Evolutionary conservation across 2,797 vertebrate species (phyloP).

Genomic region (Hafferia zeledoni): DNA sequence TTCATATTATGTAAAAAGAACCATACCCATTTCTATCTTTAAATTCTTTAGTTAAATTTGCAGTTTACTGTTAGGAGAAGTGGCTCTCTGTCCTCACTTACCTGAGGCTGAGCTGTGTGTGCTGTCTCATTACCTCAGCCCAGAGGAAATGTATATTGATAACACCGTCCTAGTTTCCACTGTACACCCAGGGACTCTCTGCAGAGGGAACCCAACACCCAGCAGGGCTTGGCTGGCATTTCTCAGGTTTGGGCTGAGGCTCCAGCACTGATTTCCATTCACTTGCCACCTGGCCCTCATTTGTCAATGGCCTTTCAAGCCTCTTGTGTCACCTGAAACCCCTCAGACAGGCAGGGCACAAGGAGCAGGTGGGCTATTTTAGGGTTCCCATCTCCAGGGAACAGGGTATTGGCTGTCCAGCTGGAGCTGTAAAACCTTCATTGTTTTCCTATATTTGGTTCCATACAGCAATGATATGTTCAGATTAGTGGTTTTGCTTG

Average conservation of each 20-base stretch:
- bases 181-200: neutral
- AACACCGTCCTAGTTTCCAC: neutral
- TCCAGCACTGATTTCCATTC: neutral
- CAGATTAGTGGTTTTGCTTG: neutral
- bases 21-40: neutral
- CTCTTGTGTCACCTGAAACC: neutral
- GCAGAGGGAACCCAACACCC: neutral
- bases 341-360: neutral
- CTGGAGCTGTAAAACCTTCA: neutral
- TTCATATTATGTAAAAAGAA: neutral
- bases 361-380: neutral
- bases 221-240: neutral
- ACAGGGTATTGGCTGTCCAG: neutral
- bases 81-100: neutral
- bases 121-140: neutral
- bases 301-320: neutral
- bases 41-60: neutral
- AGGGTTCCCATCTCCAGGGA: neutral
- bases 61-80: neutral
- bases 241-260: neutral
- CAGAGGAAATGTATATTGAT: neutral
- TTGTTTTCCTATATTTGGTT: neutral
- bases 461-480: neutral
- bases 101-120: neutral
- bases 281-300: neutral